Evolutionary conservation across 2,888 invertebrate species (phyloP).

Genomic region (Agrochola lychnidis): DNA sequence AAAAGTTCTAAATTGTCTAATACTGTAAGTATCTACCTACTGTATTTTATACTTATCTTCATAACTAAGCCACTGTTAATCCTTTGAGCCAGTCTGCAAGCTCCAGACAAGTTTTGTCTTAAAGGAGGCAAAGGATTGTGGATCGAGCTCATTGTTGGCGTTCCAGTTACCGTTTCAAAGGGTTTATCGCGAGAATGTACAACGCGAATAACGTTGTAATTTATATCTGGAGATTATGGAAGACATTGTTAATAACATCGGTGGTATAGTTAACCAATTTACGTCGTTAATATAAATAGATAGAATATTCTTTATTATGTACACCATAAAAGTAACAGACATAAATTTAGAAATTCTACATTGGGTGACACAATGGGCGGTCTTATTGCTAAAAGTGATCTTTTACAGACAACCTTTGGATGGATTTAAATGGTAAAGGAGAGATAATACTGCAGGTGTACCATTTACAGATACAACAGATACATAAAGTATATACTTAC

Average conservation of each 20-base stretch:
- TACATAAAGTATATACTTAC: too few relatives aligned
- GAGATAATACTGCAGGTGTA: too few relatives aligned
- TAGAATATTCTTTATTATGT: too few relatives aligned
- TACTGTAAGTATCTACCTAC: not conserved
- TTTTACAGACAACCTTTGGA: too few relatives aligned
- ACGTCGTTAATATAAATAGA: not conserved
- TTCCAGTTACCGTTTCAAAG: constrained; percentile 50
- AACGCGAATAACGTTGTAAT: constrained; percentile 31
- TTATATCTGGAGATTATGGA: constrained; percentile 39
- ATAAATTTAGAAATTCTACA: too few relatives aligned
- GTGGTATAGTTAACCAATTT: not conserved
- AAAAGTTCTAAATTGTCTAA: too few relatives aligned
- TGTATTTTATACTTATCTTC: constrained; percentile 10
- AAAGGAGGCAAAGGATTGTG: constrained; percentile 49
- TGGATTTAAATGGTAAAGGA: too few relatives aligned
- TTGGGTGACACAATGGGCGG: too few relatives aligned
- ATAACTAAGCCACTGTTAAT: constrained; percentile 43
- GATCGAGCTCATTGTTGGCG: constrained; percentile 50
- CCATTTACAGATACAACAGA: too few relatives aligned
- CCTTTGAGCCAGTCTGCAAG: constrained; percentile 34
- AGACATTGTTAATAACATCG: constrained; percentile 10
- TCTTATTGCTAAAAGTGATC: too few relatives aligned
- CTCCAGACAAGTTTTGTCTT: constrained; percentile 46
- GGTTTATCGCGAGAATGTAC: constrained; percentile 50
- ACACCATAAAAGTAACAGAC: too few relatives aligned